Evolutionary conservation across 2,113 vertebrate species (phyloP), one percentile per base, ranked within the genome.

Genomic region (zebrafish (Danio rerio)): DNA sequence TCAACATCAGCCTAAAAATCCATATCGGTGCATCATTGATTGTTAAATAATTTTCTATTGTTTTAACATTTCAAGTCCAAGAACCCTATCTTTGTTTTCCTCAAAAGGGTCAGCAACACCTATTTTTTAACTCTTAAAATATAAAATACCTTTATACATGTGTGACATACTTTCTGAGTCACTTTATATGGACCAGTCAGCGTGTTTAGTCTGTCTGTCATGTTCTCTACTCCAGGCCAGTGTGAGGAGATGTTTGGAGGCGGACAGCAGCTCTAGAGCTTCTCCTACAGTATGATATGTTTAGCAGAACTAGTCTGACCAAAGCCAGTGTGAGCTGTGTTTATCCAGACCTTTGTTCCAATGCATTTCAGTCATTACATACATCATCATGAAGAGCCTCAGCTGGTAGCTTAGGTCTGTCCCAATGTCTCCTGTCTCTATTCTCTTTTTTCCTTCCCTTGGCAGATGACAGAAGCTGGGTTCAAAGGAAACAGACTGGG

Each of bases 401-500:
- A 75, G 31, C 59, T 75, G 42, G 62, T 43, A 40, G n/a, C 49
- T 58, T 50, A 12, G 11, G 45, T 71, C 31, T 83, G 42, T 72
- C 61, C 20, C 65, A 5, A 13, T 45, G 47, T 70, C 50, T 72
- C 43, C 9, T 63, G 53, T 45, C 52, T 65, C 15, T 58, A 56
- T 50, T 55, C 62, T 47, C 9, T 50, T 31, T 18, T 11, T 31
- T 58, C 9, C 66, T 20, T 58, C 21, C 55, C 21, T 71, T 79
- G 77, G 50, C 81, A 80, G 62, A 63, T 52, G 77, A 80, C 76
- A 75, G 81, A 62, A 75, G 73, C 80, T 53, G 61, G 52, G 69
- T 75, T 50, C 70, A 80, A 69, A 74, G 62, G 62, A 80, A 84
- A 74, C 78, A 84, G 83, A 76, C 78, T 75, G 74, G 74, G 75